Percentiles rank a stretch among this genome's conserved stretches.
phyloP scores from a whole-genome alignment of 2,888 invertebrate species.

The Phyllotreta cruciferae region DNA sequence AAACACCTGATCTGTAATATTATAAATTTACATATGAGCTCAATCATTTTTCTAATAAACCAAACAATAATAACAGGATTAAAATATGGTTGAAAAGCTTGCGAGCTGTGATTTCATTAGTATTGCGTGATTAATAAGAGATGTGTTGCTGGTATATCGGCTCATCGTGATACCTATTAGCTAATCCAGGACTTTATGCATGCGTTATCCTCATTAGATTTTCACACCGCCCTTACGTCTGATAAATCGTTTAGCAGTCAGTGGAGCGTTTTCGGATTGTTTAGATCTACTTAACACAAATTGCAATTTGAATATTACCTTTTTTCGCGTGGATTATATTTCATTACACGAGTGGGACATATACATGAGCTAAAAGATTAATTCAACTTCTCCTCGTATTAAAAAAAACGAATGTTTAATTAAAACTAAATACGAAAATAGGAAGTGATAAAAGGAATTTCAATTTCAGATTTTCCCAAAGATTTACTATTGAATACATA shows the following conservation, averaged over 20 bases:
- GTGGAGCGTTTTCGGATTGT: not conserved
- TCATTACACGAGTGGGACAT: too few species aligned
- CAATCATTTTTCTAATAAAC: not conserved
- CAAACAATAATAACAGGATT: constrained; percentile 6
- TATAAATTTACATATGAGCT: not conserved
- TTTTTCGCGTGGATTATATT: too few species aligned
- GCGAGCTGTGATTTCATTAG: constrained; percentile 36
- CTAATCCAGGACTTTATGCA: constrained; percentile 32
- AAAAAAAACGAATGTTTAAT: too few species aligned
- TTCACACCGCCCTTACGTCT: constrained; percentile 14
- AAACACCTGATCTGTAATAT: not conserved
- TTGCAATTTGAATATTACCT: not conserved
- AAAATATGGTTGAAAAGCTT: constrained; percentile 24
- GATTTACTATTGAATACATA: too few species aligned
- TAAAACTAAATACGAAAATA: too few species aligned
- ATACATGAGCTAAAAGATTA: too few species aligned
- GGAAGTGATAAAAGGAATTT: too few species aligned
- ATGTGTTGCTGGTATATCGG: constrained; percentile 25
- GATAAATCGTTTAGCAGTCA: constrained; percentile 11
- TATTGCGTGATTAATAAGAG: constrained; percentile 36
- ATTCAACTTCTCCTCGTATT: too few species aligned
- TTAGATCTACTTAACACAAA: not conserved
- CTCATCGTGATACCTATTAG: constrained; percentile 31
- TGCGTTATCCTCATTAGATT: constrained; percentile 31
- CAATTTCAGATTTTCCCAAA: too few species aligned